Evolutionary conservation across 2,888 invertebrate genomes (phyloP).

Genomic region (Carcina quercana): DNA sequence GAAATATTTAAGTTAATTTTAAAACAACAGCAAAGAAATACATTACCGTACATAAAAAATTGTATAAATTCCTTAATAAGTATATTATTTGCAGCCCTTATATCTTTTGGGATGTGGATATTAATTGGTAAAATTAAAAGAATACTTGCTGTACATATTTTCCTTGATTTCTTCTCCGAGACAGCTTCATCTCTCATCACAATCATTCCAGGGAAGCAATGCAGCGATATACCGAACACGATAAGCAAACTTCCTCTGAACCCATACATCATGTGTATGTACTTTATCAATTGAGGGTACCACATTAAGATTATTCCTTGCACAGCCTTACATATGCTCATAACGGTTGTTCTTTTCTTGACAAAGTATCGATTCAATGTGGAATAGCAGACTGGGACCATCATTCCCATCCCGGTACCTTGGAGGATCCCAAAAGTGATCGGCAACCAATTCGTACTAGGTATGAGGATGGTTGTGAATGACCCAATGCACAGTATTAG

Average conservation of each 20-base stretch:
- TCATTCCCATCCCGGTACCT: conserved; percentile 78
- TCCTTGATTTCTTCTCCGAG: conserved; percentile 11
- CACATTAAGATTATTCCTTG: conserved; percentile 74
- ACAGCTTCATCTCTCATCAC: conserved; percentile 65
- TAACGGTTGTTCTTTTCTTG: conserved; percentile 73
- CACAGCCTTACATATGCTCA: conserved; percentile 76
- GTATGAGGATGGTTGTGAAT: conserved; percentile 66
- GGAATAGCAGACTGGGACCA: conserved; percentile 77
- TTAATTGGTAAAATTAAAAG: conserved; percentile 24
- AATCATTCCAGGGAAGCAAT: conserved; percentile 74
- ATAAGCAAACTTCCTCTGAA: conserved; percentile 77
- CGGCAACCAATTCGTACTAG: conserved; percentile 70
- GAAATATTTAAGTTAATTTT: no score
- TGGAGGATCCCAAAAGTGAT: conserved; percentile 72
- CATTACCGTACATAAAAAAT: no score
- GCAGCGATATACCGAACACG: conserved; percentile 73
- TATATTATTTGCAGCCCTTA: no score
- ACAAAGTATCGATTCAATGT: conserved; percentile 78
- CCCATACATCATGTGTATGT: conserved; percentile 68
- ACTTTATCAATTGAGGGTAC: conserved; percentile 72
- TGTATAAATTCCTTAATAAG: conserved; percentile 12
- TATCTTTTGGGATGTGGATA: no score
- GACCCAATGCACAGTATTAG: conserved; percentile 65
- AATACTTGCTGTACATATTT: conserved; percentile 59
- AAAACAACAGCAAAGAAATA: no score